Base-by-base conservation (phyloP, 1,140 invertebrate species). In the Pissodes strobi region DNA sequence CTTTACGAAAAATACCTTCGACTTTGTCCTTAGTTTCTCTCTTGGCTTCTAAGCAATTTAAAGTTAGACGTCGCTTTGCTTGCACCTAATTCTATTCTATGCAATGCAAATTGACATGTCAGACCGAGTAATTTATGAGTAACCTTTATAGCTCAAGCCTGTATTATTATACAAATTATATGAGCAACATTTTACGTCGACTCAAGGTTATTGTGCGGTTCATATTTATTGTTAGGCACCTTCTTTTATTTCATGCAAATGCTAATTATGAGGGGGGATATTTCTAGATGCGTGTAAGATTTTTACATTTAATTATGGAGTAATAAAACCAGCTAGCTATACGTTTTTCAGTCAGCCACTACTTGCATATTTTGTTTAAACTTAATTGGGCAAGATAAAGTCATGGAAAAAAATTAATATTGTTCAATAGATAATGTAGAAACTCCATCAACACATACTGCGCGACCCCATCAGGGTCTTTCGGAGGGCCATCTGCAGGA, bases 131-230 rank as follows among this genome's bases (percentile, higher is more conserved):
- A 49, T 49, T 49, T 49, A 49, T 49, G 21, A 30, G 22, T 27
- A 49, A 49, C 46, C 46, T 49, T 49, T 49, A 49, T 49, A 27
- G 3, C 17, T 2, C 46, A 27, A 22, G 12, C 46, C 46, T 27
- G 21, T 49, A 27, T 49, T 49, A 49, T 49, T 49, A 49, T 49
- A 25, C 46, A 49, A 49, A 49, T 49, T 49, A 49, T n/a, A 49
- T 13, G 25, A 49, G 22, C 46, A 25, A 30, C 46, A 30, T 49
- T 49, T 49, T 45, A 25, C 12, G 15, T n/a, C 46, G n/a, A 27
- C 10, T 13, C 9, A n/a, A 27, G 22, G 22, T n/a, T 13, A 9
- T 8, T 23, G 6, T 6, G 46, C 46, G 21, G 46, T 27, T 30
- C 13, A 27, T 27, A 49, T 49, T 49, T 27, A 49, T 25, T 49